A percentile compares a stretch with the other conserved stretches of the same genome.
phyloP scores from a whole-genome alignment of 2,888 invertebrate genomes.

The Hoplodrina ambigua region DNA sequence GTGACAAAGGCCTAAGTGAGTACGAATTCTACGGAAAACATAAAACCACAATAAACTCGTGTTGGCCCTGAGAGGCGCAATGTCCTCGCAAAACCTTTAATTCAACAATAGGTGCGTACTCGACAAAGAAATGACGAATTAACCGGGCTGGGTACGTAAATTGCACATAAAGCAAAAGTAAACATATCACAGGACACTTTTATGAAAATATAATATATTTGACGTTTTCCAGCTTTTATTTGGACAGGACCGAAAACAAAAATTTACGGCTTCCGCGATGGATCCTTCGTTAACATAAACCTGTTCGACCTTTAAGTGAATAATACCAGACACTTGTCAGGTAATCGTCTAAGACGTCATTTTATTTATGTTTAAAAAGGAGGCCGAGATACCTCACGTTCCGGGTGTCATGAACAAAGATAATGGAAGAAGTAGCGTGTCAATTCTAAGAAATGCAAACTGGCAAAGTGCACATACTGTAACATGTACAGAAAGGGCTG shows the following conservation, averaged over 20 bases:
- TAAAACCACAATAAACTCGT: slow-evolving; percentile 70
- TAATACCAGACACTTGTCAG: slow-evolving; percentile 29
- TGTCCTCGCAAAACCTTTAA: slow-evolving; percentile 71
- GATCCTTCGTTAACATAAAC: slow-evolving; percentile 68
- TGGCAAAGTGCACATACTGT: slow-evolving; percentile 55
- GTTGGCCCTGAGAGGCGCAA: slow-evolving; percentile 74
- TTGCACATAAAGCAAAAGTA: slow-evolving; percentile 48
- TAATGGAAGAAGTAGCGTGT: slow-evolving; percentile 22
- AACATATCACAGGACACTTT: slow-evolving; percentile 53
- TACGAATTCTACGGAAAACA: slow-evolving; percentile 69
- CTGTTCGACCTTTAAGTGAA: slow-evolving; percentile 65
- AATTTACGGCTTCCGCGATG: slow-evolving; percentile 77
- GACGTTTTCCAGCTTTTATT: slow-evolving; percentile 63
- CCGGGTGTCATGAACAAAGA: slow-evolving; percentile 40
- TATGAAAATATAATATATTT: slow-evolving; percentile 32
- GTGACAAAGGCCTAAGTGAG: slow-evolving; percentile 60
- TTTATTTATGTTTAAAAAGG: background rate
- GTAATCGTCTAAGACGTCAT: slow-evolving; percentile 59
- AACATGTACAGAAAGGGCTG: slow-evolving; percentile 60
- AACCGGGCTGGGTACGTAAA: slow-evolving; percentile 52
- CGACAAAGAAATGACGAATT: slow-evolving; percentile 77
- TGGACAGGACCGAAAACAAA: slow-evolving; percentile 73
- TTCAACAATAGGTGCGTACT: slow-evolving; percentile 75
- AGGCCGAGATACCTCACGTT: slow-evolving; percentile 25
- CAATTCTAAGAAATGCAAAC: slow-evolving; percentile 44